Evolutionary conservation across 92 coral and sea anemone species (phyloP), one percentile per base, ranked within the genome.

Genomic region (Palythoa grandiflora): DNA sequence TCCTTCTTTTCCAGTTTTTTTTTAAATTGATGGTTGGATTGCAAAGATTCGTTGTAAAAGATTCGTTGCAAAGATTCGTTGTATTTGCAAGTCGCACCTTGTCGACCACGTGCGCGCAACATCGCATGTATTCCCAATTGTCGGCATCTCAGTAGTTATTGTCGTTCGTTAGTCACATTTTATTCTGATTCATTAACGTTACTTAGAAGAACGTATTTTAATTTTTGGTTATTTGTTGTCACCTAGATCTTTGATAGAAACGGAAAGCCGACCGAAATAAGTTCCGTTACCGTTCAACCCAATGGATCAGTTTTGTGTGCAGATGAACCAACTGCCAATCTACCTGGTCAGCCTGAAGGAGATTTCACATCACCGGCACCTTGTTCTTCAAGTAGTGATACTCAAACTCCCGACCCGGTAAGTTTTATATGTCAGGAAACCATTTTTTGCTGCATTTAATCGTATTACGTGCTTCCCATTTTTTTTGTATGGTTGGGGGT

Each of bases 21-120:
- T 66, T 68, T 68, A 0, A 28, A 28, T 53, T 53, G 60, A 3
- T 1, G 60, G 60, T 53, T 53, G 60, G 60, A 53, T 53, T 53
- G 60, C 60, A 53, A 53, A 53, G 60, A 53, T 53, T 53, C 60
- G 60, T 53, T 53, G 9, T 53, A 53, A 53, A n/a, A n/a, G n/a
- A n/a, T n/a, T n/a, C n/a, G n/a, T 53, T 53, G 60, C 60, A 53
- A 53, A 53, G 60, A 53, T 53, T 53, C 60, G 60, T 53, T 53
- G 9, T 53, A 53, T 1, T 53, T 53, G 59, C 59, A 53, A 53
- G 59, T 53, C 8, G 3, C 59, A 53, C 59, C 59, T 7, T 53
- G 59, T 53, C 60, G 60, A 53, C 60, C 60, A 53, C 60, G 60
- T 53, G 60, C 60, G 60, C 60, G 60, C 60, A 53, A 53, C 60